Conservation (phyloP, 1,140 invertebrate species). For the Cherax quadricarinatus region DNA sequence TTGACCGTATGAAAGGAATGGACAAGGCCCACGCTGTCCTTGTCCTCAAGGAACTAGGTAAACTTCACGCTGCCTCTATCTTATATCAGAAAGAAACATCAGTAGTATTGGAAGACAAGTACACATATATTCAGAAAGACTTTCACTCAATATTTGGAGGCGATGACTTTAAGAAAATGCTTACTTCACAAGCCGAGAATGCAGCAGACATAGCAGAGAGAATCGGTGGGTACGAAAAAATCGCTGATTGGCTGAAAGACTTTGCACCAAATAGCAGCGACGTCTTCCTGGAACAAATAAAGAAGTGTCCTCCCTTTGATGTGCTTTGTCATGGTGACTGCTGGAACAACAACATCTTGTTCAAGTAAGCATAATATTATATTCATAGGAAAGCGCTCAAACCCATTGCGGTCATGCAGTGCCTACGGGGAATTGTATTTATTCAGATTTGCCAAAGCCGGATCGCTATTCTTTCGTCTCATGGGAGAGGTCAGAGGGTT, state of each 20-base stretch:
- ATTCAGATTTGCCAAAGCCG: neutral
- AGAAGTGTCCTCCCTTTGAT: neutral
- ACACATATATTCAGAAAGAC: slow-evolving; percentile 32
- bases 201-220: slow-evolving; percentile 16
- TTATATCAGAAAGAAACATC: neutral
- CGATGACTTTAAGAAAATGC: slow-evolving; percentile 3
- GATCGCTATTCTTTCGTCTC: too few species aligned
- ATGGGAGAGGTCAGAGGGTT: too few species aligned
- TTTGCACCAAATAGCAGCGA: neutral
- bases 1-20: slow-evolving; percentile 50
- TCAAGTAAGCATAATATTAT: neutral
- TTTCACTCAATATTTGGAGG: neutral
- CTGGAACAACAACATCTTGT: slow-evolving; percentile 56
- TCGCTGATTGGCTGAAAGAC: slow-evolving; percentile 11
- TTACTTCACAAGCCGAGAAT: neutral
- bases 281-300: neutral
- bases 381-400: neutral
- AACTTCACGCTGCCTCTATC: slow-evolving; percentile 56
- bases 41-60: slow-evolving; percentile 42
- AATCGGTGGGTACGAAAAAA: slow-evolving; percentile 34
- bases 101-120: slow-evolving; percentile 20
- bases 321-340: slow-evolving; percentile 36
- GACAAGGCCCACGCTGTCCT: slow-evolving; percentile 42
- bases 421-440: neutral
- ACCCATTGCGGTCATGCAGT: neutral